A percentile compares a stretch with the other conserved stretches of the same genome.
These are phyloP conservation scores for Epizoanthus stellaris DNA, from an alignment of 92 coral and sea anemone species.

Conservation along the genomic window DNA sequence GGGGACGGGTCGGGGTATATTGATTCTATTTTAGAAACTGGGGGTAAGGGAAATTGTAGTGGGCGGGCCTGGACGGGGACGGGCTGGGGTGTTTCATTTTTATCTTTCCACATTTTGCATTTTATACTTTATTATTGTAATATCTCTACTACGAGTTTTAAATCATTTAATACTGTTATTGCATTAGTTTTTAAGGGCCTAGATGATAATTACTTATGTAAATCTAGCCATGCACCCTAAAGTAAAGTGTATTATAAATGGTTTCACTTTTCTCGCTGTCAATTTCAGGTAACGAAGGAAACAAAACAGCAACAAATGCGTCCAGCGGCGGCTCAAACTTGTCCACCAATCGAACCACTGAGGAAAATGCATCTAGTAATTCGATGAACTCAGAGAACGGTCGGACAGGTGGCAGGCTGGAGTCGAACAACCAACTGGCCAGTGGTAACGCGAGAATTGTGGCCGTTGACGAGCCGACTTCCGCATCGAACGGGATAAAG, in stretches of 20 bases:
- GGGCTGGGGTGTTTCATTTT: too few relatives aligned
- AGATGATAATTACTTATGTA: background rate
- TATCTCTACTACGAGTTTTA: too few relatives aligned
- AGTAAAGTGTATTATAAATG: too few relatives aligned
- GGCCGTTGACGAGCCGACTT: conserved; percentile 19
- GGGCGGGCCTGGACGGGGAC: too few relatives aligned
- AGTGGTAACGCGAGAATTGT: conserved; percentile 28
- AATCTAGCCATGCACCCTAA: background rate
- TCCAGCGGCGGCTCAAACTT: background rate
- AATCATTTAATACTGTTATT: too few relatives aligned
- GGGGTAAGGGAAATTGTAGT: too few relatives aligned
- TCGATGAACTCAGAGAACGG: background rate
- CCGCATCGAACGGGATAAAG: conserved; percentile 21
- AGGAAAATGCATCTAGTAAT: background rate
- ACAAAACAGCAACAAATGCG: background rate
- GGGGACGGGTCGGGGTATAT: too few relatives aligned
- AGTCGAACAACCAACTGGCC: background rate
- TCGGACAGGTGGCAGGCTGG: background rate
- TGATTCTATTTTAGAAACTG: too few relatives aligned
- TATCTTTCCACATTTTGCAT: too few relatives aligned
- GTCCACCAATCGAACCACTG: background rate
- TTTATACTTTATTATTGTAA: too few relatives aligned
- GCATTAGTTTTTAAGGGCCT: too few relatives aligned
- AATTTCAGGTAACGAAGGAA: background rate
- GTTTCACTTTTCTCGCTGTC: background rate